These are phyloP conservation scores for Caenorhabditis sulstoni DNA, from an alignment of 2,888 invertebrate genomes.

Conservation along the genomic window DNA sequence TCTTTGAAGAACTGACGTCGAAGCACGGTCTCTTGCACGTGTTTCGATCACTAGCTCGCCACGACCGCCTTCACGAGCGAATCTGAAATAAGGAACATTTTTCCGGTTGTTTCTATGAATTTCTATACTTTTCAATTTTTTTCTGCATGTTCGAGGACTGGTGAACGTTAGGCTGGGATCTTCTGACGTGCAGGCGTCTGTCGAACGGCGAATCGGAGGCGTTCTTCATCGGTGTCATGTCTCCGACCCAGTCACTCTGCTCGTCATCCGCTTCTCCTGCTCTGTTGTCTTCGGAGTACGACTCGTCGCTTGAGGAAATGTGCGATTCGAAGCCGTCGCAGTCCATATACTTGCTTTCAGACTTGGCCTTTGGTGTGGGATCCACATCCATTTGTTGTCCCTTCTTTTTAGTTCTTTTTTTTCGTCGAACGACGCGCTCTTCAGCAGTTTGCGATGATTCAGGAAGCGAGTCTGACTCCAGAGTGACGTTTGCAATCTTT, in stretches of 20 bases:
- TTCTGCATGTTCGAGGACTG: conserved; percentile 49
- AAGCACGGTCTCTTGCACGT: conserved; percentile 62
- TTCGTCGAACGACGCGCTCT: conserved; percentile 36
- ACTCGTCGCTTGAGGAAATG: conserved; percentile 65
- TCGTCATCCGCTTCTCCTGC: conserved; percentile 74
- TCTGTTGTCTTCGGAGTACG: conserved; percentile 49
- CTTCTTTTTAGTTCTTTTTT: conserved; percentile 49
- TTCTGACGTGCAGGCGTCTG: conserved; percentile 30
- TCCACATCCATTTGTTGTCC: conserved; percentile 60
- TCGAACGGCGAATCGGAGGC: conserved; percentile 44
- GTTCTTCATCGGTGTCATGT: conserved; percentile 44
- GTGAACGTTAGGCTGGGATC: conserved; percentile 40
- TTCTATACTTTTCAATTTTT: conserved; percentile 47
- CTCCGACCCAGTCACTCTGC: conserved; percentile 76
- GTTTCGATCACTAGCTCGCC: conserved; percentile 62
- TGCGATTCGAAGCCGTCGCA: conserved; percentile 67
- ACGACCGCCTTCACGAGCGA: conserved; percentile 60
- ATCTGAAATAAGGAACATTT: conserved; percentile 22
- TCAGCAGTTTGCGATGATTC: conserved; percentile 56
- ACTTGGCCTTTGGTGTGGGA: conserved; percentile 42
- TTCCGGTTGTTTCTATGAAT: neutral
- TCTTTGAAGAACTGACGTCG: conserved; percentile 63
- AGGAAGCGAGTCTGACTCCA: conserved; percentile 71
- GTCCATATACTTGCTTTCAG: conserved; percentile 58
- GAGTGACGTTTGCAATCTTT: conserved; percentile 60